phyloP scores from a whole-genome alignment of 2,888 invertebrate species.

The Hypercompe scribonia region DNA sequence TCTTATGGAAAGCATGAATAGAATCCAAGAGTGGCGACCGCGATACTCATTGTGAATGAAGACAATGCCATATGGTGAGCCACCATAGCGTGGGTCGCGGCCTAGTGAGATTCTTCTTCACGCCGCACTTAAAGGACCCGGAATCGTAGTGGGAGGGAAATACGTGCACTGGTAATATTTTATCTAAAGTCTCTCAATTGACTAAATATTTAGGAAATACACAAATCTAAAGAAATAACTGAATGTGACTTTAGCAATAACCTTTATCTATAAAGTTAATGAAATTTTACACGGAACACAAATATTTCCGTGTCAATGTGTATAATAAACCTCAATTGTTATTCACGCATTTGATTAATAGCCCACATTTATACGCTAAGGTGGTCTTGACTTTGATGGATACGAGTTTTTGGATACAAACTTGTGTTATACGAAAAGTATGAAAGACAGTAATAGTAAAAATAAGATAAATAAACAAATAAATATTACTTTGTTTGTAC shows the following conservation, averaged over 20 bases:
- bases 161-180: too few relatives aligned
- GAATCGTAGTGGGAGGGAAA: too few relatives aligned
- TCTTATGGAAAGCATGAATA: too few relatives aligned
- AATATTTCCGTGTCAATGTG: neutral
- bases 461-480: too few relatives aligned
- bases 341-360: neutral
- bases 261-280: neutral
- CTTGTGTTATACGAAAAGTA: neutral
- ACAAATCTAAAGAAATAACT: neutral
- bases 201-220: neutral
- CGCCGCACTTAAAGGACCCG: too few relatives aligned
- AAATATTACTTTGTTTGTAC: too few relatives aligned
- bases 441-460: neutral
- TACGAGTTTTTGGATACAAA: neutral
- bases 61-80: too few relatives aligned
- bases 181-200: too few relatives aligned
- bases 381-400: constrained; percentile 8
- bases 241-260: neutral
- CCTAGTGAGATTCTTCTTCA: too few relatives aligned
- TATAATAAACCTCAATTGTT: constrained; percentile 8
- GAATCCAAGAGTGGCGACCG: too few relatives aligned
- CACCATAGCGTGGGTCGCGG: too few relatives aligned
- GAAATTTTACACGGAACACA: neutral
- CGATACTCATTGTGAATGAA: too few relatives aligned
- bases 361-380: neutral